Percentiles rank a stretch among this genome's conserved stretches.
Conservation (phyloP, 2,888 invertebrate species). For the Synanthedon myopaeformis region DNA sequence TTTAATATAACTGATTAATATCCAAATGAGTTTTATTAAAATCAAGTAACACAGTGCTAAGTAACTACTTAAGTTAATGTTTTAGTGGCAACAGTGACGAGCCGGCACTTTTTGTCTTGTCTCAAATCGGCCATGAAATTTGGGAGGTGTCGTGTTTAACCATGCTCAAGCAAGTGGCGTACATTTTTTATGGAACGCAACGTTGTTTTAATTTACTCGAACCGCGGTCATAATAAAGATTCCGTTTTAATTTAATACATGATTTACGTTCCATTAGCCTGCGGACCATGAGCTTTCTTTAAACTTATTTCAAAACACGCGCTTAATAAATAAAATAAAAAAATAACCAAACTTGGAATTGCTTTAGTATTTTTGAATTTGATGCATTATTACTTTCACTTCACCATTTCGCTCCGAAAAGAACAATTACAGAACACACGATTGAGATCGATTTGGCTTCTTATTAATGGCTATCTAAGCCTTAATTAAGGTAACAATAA, state of each 20-base stretch:
- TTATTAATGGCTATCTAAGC: conserved; percentile 10
- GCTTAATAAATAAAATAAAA: too few relatives aligned
- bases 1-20: too few relatives aligned
- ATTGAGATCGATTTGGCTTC: not conserved
- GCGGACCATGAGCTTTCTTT: too few relatives aligned
- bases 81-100: conserved; percentile 21
- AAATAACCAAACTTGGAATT: not conserved
- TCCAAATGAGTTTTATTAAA: too few relatives aligned
- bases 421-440: too few relatives aligned
- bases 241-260: too few relatives aligned
- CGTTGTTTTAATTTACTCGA: not conserved
- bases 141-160: conserved; percentile 24
- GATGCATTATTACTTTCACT: not conserved
- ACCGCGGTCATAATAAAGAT: not conserved
- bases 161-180: not conserved
- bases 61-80: not conserved
- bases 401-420: not conserved
- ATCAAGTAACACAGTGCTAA: too few relatives aligned
- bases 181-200: not conserved
- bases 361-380: not conserved
- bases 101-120: conserved; percentile 28
- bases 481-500: conserved; percentile 48
- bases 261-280: too few relatives aligned
- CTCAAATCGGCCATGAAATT: conserved; percentile 44
- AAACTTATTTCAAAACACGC: too few relatives aligned